phyloP scores from a whole-genome alignment of 2,113 vertebrate species.

The Pica pica region DNA sequence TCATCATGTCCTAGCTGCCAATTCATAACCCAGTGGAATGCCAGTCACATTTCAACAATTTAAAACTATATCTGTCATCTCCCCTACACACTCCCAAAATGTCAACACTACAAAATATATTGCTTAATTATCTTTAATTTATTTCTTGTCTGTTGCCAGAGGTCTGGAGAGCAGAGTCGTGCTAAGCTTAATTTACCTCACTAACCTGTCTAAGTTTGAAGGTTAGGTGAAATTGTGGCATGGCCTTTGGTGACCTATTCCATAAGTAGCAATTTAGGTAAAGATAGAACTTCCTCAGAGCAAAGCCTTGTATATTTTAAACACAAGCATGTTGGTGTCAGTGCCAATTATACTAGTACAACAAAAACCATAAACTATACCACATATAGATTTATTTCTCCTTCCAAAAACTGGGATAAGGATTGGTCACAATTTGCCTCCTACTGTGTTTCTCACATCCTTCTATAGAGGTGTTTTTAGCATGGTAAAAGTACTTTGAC shows the following conservation, averaged over 20 bases:
- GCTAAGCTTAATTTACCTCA: background rate
- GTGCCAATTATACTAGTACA: background rate
- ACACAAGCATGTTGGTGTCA: background rate
- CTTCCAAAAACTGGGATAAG: background rate
- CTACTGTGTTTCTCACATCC: background rate
- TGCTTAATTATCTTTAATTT: background rate
- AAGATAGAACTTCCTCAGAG: background rate
- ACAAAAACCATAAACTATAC: background rate
- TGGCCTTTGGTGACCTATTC: background rate
- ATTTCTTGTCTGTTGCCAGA: background rate
- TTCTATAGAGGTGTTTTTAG: background rate
- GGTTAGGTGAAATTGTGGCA: background rate
- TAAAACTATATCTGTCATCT: background rate
- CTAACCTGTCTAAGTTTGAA: background rate
- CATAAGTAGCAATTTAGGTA: background rate
- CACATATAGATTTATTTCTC: background rate
- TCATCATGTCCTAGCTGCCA: background rate
- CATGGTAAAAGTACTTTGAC: background rate
- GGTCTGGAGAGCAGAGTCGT: background rate
- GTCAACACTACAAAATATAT: background rate
- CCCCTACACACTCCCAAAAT: background rate
- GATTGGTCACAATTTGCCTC: background rate
- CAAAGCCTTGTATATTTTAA: background rate
- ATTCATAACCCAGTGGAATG: background rate
- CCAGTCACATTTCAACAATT: conserved; percentile 9